Base-by-base conservation (phyloP, 2,888 invertebrate genomes). In the Lasioglossum pauxillum region DNA sequence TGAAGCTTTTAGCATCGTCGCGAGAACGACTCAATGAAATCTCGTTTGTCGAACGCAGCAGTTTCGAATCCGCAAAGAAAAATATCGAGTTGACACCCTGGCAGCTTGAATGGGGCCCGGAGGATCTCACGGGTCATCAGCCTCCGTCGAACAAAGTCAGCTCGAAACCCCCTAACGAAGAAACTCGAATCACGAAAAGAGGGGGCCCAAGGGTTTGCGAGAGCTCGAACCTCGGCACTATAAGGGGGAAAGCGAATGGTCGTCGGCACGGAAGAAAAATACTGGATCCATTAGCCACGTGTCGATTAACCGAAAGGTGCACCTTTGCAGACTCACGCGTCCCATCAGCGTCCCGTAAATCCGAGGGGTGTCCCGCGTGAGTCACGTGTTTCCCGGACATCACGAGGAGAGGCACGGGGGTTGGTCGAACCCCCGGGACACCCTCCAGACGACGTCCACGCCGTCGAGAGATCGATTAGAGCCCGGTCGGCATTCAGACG, bases 291-390 rank as follows among this genome's bases (percentile, higher is more conserved):
- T 87, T 87, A 82, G 64, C 78, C 81, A 57, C 74, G 78, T 64
- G 83, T 86, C 87, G 86, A 80, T 83, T 83, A 83, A 69, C 44
- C 49, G 41, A n/a, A 78, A 84, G 84, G 79, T 84, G 74, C 76
- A 73, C 75, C 78, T 80, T 46, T 46, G 73, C 83, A 73, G 78
- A 75, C 44, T 71, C 78, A 46, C 78, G 78, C 74, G 79, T 80
- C 53, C 69, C 41, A 44, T 27, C 64, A 44, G 60, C 71, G 71
- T 76, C 64, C 72, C 53, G 71, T 60, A 77, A 79, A 87, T 81
- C 76, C 72, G 71, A 44, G 69, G 82, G 71, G 76, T 73, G 64
- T 19, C 71, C 27, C 71, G 78, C 31, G 75, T 88, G 88, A 87
- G 79, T 88, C 87, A 88, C 84, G 82, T 87, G 78, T 76, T 81